Percentiles rank a stretch among this genome's conserved stretches.
Conservation (phyloP, 2,888 invertebrate species). For the Hermaeophaga mercurialis region DNA sequence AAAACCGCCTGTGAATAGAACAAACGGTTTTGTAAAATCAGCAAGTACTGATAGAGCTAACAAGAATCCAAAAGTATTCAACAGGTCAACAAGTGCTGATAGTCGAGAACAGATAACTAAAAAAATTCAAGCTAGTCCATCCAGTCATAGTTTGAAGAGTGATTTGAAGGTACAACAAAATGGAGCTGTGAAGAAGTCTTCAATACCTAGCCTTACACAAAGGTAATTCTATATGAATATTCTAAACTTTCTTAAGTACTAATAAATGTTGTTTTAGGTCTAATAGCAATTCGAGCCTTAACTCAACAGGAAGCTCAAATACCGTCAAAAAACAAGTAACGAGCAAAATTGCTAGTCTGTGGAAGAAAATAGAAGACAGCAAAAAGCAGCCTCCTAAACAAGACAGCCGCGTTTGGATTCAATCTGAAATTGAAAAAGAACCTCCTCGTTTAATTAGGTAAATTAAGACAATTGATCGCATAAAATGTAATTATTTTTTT, state of each 20-base stretch:
- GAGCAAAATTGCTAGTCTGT: slow-evolving; percentile 79
- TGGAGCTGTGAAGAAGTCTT: slow-evolving; percentile 48
- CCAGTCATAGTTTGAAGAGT: slow-evolving; percentile 64
- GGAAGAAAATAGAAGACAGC: slow-evolving; percentile 77
- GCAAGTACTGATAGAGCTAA: slow-evolving; percentile 48
- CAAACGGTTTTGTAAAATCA: slow-evolving; percentile 44
- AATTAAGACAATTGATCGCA: no score
- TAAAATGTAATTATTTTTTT: not conserved
- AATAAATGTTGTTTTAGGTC: slow-evolving; percentile 49
- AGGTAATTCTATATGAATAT: slow-evolving; percentile 37
- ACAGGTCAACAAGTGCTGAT: slow-evolving; percentile 56
- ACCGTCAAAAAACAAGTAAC: slow-evolving; percentile 66
- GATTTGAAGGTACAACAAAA: slow-evolving; percentile 41
- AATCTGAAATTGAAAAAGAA: slow-evolving; percentile 51
- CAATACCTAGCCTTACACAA: slow-evolving; percentile 47
- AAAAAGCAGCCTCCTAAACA: slow-evolving; percentile 63
- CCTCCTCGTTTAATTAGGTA: slow-evolving; percentile 57
- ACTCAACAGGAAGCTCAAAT: slow-evolving; percentile 56
- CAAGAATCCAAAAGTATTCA: slow-evolving; percentile 44
- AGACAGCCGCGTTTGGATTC: slow-evolving; percentile 55
- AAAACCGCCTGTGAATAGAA: slow-evolving; percentile 50
- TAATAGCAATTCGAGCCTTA: slow-evolving; percentile 64
- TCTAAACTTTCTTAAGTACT: no score
- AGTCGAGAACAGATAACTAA: slow-evolving; percentile 47
- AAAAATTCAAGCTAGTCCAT: slow-evolving; percentile 60